Evolutionary conservation across 2,888 invertebrate genomes (phyloP), one percentile per base, ranked within the genome.

Genomic region (Andrena bucephala): DNA sequence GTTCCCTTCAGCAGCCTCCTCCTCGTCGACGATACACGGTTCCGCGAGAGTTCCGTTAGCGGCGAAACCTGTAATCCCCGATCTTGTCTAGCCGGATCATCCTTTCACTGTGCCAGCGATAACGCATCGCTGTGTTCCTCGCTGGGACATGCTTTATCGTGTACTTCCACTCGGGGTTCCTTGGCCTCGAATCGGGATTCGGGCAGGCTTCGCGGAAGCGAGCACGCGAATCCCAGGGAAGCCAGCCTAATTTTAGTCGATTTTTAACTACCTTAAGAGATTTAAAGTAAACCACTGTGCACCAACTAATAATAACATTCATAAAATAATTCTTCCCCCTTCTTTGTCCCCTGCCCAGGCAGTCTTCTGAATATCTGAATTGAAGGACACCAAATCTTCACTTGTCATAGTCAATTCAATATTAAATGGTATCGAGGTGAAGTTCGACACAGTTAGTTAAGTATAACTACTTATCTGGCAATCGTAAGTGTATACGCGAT

Each of bases 61-160:
- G 71, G 71, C 65, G 59, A 77, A 85, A 78, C 77, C 70, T 80
- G 81, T 88, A 82, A 84, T 88, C 81, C 71, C 68, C 83, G 84
- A 88, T 85, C 83, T 72, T 80, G 79, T 86, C 87, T 80, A 66
- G 77, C 71, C 36, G 87, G 87, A 86, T 86, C 78, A 86, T 87
- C 87, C 87, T 72, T 75, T 81, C 67, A 63, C 88, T 36, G 68
- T 24, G 77, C 73, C 77, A 63, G 69, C 77, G 86, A 86, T 86
- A 84, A 84, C 86, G 76, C 76, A 60, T 62, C 81, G 78, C 63
- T 42, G 69, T 81, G 57, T 54, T 77, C 59, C 59, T 50, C 74
- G 69, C 20, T 36, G 65, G 77, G 69, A 81, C 79, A 75, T 72
- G 85, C 77, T 81, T 63, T 76, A 71, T 52, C 84, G 59, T 50